Evolutionary conservation across 2,797 vertebrate genomes (phyloP).

Genomic region (Poecilia wingei): DNA sequence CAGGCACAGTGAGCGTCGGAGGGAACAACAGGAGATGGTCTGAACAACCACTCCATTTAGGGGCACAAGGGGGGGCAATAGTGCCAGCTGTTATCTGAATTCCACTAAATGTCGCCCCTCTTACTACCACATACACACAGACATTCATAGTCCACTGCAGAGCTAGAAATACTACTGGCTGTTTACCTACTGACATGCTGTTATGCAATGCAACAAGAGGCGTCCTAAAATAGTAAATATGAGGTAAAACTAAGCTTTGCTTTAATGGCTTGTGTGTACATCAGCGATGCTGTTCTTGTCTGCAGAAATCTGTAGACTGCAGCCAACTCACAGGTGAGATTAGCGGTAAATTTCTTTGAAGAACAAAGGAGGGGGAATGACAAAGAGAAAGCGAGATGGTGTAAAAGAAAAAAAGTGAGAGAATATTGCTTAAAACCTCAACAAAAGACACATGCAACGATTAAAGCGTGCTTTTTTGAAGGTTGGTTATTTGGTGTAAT

Average conservation of each 20-base stretch:
- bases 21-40: conserved; percentile 51
- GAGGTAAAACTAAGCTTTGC: conserved; percentile 32
- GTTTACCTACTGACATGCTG: conserved; percentile 42
- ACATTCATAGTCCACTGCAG: conserved; percentile 8
- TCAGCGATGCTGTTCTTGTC: conserved; percentile 14
- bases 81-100: conserved; percentile 67
- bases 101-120: conserved; percentile 23
- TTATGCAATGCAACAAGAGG: conserved; percentile 27
- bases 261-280: conserved; percentile 29
- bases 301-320: conserved; percentile 5
- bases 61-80: conserved; percentile 43
- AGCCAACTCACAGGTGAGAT: conserved; percentile 49
- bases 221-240: conserved; percentile 29
- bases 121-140: neutral
- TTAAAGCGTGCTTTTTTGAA: conserved; percentile 42
- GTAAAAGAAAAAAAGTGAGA: conserved; percentile 5
- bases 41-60: conserved; percentile 38
- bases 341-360: conserved; percentile 52
- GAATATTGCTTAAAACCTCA: conserved; percentile 28
- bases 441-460: conserved; percentile 30
- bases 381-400: conserved; percentile 30
- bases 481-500: conserved; percentile 11
- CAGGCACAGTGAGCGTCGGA: conserved; percentile 15
- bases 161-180: conserved; percentile 29
- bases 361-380: conserved; percentile 59